Base-by-base conservation (phyloP, 2,797 vertebrate genomes). In the Argya squamiceps region DNA sequence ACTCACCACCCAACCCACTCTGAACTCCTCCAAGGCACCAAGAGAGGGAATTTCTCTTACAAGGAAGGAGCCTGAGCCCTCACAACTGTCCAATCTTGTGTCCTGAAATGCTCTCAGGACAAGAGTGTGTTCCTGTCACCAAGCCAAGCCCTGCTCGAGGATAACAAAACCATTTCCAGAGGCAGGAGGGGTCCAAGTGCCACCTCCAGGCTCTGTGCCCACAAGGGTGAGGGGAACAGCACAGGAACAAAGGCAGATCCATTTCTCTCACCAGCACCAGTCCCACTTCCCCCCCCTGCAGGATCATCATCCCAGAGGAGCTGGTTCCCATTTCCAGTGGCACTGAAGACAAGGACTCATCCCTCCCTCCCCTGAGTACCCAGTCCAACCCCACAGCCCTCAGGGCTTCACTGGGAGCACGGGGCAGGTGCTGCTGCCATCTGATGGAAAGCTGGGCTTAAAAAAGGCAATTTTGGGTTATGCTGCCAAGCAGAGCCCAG, bases 1-100 rank as follows among this genome's bases (percentile, higher is more conserved):
- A n/a, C 22, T 65, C 19, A 7, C 27, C 20, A 6, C 5, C 60
- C 53, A 46, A 2, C 2, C 0, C 11, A 0, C 47, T 24, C 2
- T 1, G 23, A 49, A 26, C 5, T 50, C n/a, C 64, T 17, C 59
- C 4, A 14, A 50, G 30, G 18, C 32, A 73, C 46, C 13, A 4
- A 62, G 23, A 59, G 52, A 11, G 11, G 37, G 43, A 29, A 26
- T 12, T 49, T 32, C n/a, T 65, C 34, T 27, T 22, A 13, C 27
- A 27, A 10, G 49, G 32, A 55, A 39, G 55, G 60, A 22, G 10
- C 30, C 12, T 2, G 0, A 59, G 24, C 37, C 20, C 44, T 50
- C 46, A 6, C 15, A 37, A 26, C 30, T 50, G 13, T 43, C 49
- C 69, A 32, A 27, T 3, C 22, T n/a, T 30, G 14, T 50, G n/a